Evolutionary conservation across 2,797 vertebrate genomes (phyloP).

Genomic region (Micropoecilia bifurca): DNA sequence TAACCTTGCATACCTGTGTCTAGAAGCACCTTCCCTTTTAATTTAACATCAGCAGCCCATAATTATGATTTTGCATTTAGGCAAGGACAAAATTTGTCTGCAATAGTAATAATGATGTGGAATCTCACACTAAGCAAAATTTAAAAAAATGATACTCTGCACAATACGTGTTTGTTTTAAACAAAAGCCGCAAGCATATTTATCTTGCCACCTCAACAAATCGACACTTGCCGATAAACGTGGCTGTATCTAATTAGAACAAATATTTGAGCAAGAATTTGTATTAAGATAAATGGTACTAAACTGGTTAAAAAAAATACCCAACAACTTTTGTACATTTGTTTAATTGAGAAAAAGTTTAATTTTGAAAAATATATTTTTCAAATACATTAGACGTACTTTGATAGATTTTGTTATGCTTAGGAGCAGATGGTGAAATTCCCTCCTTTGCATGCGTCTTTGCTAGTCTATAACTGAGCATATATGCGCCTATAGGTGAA

Average conservation of each 20-base stretch:
- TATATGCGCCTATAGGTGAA: not conserved
- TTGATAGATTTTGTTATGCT: not conserved
- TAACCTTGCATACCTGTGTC: not conserved
- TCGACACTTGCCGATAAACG: not conserved
- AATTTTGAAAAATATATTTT: not conserved
- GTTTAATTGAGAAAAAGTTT: not conserved
- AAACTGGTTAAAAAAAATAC: not conserved
- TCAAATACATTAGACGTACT: not conserved
- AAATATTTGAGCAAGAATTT: not conserved
- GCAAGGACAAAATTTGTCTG: not conserved
- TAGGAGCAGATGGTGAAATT: not conserved
- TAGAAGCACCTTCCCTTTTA: not conserved
- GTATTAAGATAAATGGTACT: not conserved
- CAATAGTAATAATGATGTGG: not conserved
- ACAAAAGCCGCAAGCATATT: not conserved
- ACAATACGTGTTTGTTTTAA: not conserved
- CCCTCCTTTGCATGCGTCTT: not conserved
- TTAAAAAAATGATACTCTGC: not conserved
- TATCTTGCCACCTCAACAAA: not conserved
- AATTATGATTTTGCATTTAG: not conserved
- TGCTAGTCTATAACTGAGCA: not conserved
- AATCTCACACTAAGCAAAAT: not conserved
- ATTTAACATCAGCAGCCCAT: not conserved
- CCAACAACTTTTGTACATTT: not conserved
- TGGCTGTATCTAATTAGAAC: not conserved